Conservation (phyloP, 2,888 invertebrate genomes). For the Cenopis cana region DNA sequence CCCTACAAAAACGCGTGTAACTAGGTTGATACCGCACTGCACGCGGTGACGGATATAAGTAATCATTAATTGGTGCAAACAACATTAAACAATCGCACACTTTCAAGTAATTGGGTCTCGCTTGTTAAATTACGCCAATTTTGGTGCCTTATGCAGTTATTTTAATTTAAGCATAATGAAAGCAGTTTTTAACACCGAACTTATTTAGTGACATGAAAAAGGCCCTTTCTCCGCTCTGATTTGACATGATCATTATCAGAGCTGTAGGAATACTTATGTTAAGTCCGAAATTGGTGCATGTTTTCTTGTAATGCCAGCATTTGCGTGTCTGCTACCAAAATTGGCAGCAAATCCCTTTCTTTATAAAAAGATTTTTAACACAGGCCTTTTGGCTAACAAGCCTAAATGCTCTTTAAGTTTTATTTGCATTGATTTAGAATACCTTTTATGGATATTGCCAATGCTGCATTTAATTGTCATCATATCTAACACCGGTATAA, state of each 20-base stretch:
- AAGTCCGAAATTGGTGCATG: neutral
- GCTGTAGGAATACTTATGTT: neutral
- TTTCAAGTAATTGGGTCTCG: conserved; percentile 25
- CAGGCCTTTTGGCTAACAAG: too few species aligned
- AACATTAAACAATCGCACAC: conserved; percentile 5
- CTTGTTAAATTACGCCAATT: conserved; percentile 25
- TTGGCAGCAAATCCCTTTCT: neutral
- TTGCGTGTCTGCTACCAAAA: neutral
- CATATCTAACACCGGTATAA: too few species aligned
- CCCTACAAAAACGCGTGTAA: too few species aligned
- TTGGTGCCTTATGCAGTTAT: conserved; percentile 14
- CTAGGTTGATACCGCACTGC: too few species aligned
- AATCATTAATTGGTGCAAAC: conserved; percentile 34
- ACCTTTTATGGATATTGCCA: too few species aligned
- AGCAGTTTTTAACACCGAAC: conserved; percentile 10
- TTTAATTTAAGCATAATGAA: conserved; percentile 8
- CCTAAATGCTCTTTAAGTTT: too few species aligned
- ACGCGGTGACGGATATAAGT: too few species aligned
- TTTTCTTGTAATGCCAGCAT: conserved; percentile 3
- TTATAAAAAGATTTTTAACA: neutral
- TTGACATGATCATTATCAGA: conserved; percentile 7
- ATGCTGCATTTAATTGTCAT: too few species aligned
- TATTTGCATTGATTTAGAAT: too few species aligned
- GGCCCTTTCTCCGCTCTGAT: conserved; percentile 13
- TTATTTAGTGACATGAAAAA: neutral